Conservation (phyloP, 2,888 invertebrate genomes). For the Monochamus alternatus region DNA sequence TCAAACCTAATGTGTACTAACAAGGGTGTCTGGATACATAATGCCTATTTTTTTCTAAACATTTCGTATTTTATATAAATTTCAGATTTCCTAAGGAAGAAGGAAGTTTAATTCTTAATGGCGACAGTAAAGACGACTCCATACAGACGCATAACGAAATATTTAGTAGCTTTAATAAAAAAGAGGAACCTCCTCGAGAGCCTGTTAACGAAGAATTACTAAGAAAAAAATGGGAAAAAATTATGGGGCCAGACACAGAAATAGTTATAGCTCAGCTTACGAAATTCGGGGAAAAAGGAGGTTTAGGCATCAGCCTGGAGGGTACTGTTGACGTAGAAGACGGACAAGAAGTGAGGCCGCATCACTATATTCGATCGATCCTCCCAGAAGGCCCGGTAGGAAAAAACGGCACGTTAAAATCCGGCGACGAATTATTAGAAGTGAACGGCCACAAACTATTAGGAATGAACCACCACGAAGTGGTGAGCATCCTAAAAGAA, state of each 20-base stretch:
- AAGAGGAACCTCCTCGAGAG: conserved; percentile 56
- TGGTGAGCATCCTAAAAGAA: conserved; percentile 94
- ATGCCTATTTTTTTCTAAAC: conserved; percentile 54
- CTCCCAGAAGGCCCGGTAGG: conserved; percentile 98
- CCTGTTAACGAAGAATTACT: conserved; percentile 81
- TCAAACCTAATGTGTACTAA: conserved; percentile 58
- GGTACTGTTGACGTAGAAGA: conserved; percentile 99
- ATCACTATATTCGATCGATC: conserved; percentile 98
- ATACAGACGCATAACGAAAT: conserved; percentile 65
- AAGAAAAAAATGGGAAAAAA: conserved; percentile 86
- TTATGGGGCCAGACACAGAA: conserved; percentile 84
- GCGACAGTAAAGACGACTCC: conserved; percentile 59
- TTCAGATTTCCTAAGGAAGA: conserved; percentile 70
- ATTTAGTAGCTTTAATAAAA: conserved; percentile 62
- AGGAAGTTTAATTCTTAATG: conserved; percentile 64
- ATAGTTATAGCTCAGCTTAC: conserved; percentile 87
- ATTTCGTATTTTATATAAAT: conserved; percentile 65
- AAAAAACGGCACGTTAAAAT: conserved; percentile 87
- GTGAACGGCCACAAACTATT: conserved; percentile 92
- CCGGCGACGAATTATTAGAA: conserved; percentile 96
- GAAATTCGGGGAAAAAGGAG: conserved; percentile 92
- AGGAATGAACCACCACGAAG: conserved; percentile 95
- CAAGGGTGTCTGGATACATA: conserved; percentile 59
- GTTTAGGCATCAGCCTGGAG: conserved; percentile 96
- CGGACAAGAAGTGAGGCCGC: conserved; percentile 96